A percentile compares a stretch with the other conserved stretches of the same genome.
Evolutionary conservation across 2,113 vertebrate genomes (phyloP).

Genomic region (Myocastor coypus): DNA sequence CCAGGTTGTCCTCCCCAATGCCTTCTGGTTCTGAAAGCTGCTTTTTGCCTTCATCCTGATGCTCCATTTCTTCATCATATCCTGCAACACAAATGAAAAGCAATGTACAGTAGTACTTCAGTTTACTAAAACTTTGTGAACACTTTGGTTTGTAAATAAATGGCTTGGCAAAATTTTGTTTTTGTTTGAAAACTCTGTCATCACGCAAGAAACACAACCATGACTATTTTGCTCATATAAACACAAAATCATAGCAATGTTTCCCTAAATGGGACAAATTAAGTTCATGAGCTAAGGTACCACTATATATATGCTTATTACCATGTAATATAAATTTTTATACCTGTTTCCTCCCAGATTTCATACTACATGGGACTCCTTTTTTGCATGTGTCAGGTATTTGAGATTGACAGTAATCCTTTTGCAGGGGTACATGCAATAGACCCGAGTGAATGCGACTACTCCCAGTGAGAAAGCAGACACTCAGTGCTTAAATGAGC

Average conservation of each 20-base stretch:
- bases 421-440: too few relatives aligned
- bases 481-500: not conserved
- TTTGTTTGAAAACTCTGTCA: not conserved
- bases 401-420: not conserved
- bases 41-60: constrained; percentile 90
- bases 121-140: not conserved
- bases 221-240: not conserved
- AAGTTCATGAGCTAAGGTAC: not conserved
- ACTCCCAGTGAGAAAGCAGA: not conserved
- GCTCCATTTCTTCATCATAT: constrained; percentile 94
- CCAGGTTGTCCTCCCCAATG: constrained; percentile 88
- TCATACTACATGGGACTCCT: not conserved
- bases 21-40: constrained; percentile 89
- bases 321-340: not conserved
- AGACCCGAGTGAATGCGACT: not conserved
- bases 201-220: not conserved
- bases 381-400: not conserved
- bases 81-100: constrained; percentile 83
- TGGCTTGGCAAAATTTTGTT: not conserved
- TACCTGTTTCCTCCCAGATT: not conserved
- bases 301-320: not conserved
- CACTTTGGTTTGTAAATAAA: not conserved
- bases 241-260: not conserved
- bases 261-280: not conserved
- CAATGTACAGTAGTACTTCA: not conserved